Percentiles rank a stretch among this genome's conserved stretches.
These are phyloP conservation scores for Lordiphosa stackelbergi DNA, from an alignment of 1,140 invertebrate genomes.

Conservation along the genomic window DNA sequence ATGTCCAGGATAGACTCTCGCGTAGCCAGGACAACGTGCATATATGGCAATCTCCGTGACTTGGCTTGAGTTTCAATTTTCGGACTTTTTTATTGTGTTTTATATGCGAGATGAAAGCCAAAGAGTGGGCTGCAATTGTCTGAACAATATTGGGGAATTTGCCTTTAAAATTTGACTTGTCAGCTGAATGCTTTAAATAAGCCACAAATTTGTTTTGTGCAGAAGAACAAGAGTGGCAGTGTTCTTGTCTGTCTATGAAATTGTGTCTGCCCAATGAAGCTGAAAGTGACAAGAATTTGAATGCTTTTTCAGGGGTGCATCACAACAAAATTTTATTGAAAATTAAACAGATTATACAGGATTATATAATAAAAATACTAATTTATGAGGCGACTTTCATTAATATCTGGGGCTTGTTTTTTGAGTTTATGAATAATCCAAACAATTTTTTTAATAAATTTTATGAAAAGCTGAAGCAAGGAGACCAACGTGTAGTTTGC, in stretches of 20 bases:
- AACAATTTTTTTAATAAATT: too few relatives aligned
- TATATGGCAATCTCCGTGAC: background rate
- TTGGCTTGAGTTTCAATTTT: constrained; percentile 7
- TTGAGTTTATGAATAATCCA: too few relatives aligned
- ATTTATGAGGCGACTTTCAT: background rate
- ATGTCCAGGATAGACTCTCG: constrained; percentile 1
- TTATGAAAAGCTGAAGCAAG: too few relatives aligned
- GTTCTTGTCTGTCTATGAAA: constrained; percentile 22
- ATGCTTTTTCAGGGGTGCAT: constrained; percentile 28
- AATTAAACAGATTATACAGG: background rate
- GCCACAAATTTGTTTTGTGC: constrained; percentile 26
- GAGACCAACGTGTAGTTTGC: too few relatives aligned
- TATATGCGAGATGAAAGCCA: background rate
- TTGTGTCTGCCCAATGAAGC: constrained; percentile 26
- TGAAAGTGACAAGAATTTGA: constrained; percentile 28
- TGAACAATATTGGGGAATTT: constrained; percentile 1
- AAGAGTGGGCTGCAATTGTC: constrained; percentile 2
- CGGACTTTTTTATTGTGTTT: background rate
- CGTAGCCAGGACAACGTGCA: constrained; percentile 1
- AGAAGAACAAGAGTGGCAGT: constrained; percentile 5
- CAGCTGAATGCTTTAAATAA: constrained; percentile 21
- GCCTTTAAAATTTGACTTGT: constrained; percentile 1
- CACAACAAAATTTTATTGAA: background rate
- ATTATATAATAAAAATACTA: too few relatives aligned
- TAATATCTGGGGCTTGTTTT: background rate